These are phyloP conservation scores for Oncopodura yosiiana DNA, from an alignment of 1,140 invertebrate genomes.

Conservation along the genomic window DNA sequence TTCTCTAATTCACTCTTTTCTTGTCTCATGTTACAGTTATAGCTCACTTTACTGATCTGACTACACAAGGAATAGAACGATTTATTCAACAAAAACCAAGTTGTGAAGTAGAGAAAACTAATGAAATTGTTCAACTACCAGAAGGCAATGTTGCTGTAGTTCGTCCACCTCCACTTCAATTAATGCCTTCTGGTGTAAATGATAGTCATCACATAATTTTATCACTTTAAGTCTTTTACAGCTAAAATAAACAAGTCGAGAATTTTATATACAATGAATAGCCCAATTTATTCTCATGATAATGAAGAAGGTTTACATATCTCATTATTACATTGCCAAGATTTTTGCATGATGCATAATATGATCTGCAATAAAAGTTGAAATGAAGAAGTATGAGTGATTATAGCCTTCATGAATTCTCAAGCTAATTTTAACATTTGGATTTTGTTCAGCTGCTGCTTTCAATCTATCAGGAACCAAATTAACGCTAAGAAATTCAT, in stretches of 20 bases:
- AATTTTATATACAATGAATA: too few species aligned
- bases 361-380: constrained; percentile 88
- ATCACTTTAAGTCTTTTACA: neutral
- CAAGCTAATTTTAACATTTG: constrained; percentile 54
- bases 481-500: constrained; percentile 73
- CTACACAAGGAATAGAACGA: constrained; percentile 14
- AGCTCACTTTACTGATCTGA: constrained; percentile 28
- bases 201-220: neutral
- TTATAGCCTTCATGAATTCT: constrained; percentile 74
- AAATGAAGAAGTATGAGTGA: constrained; percentile 92
- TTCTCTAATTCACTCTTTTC: too few species aligned
- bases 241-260: too few species aligned
- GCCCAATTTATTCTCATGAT: too few species aligned
- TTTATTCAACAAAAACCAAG: constrained; percentile 13
- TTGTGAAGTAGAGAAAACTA: constrained; percentile 1
- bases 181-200: neutral
- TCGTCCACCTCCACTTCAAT: neutral
- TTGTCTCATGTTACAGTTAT: too few species aligned
- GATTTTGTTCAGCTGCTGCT: constrained; percentile 54
- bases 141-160: neutral
- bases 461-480: constrained; percentile 78
- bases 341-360: constrained; percentile 71
- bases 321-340: too few species aligned
- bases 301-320: neutral
- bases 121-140: neutral